Evolutionary conservation across 2,888 invertebrate species (phyloP), one percentile per base, ranked within the genome.

Genomic region (Phyllotreta striolata): DNA sequence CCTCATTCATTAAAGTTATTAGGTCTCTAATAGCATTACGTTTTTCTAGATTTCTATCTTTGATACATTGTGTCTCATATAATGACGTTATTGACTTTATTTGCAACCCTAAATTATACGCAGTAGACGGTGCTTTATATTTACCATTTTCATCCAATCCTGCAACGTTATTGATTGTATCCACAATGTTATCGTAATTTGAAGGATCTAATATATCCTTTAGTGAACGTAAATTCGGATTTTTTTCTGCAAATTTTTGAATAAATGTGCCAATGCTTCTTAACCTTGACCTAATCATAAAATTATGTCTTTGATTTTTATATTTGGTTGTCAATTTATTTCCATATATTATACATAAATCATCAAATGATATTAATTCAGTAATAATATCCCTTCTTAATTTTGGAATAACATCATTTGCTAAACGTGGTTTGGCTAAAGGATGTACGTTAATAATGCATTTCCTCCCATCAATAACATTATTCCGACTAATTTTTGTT

Each of bases 201-300:
- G 39, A 39, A 8, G 39, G 39, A 39, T 39, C 39, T 39, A 39
- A 8, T 39, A 39, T 39, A 7, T 39, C 39, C 8, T 8, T 39
- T 6, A 39, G 39, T 7, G 7, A 39, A 7, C 8, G 6, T 39
- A 39, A 7, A 8, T 6, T 39, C 34, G 51, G 51, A 51, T 51
- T 24, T 35, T 10, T 8, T n/a, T 51, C 1, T 6, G 37, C 10
- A n/a, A 51, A 51, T 51, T 35, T 12, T 24, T 51, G 10, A 6
- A 51, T 35, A 51, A 51, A 51, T 51, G 51, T 51, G 37, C 51
- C 35, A 13, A 51, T 34, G 37, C 24, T 51, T 24, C 49, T 49
- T 24, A 49, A 1, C 34, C 34, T 49, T 35, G 6, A 24, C 37
- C 34, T 6, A 9, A 51, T 51, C 51, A 51, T 51, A 24, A 10